These are phyloP conservation scores for Valencia hispanica DNA, from an alignment of 2,797 vertebrate species.

Conservation along the genomic window DNA sequence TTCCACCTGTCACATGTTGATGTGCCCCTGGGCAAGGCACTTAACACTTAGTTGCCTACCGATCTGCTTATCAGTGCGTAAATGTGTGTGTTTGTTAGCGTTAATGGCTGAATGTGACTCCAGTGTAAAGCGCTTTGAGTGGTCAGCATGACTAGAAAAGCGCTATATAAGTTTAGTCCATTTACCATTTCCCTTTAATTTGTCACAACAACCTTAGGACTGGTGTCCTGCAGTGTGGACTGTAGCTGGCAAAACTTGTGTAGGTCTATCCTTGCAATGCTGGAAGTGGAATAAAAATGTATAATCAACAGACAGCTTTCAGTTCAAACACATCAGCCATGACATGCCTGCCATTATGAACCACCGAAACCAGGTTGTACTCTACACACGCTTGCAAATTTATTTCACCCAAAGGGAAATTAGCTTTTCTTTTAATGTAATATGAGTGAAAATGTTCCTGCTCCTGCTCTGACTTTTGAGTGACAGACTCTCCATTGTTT, in stretches of 20 bases:
- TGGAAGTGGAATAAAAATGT: conserved; percentile 6
- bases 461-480: conserved; percentile 12
- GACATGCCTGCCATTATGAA: conserved; percentile 4
- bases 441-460: not conserved
- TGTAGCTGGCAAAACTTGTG: not conserved
- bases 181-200: too few species aligned
- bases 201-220: not conserved
- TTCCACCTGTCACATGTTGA: too few species aligned
- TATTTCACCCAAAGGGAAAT: conserved; percentile 33
- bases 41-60: too few species aligned
- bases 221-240: not conserved
- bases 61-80: too few species aligned
- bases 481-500: conserved; percentile 31
- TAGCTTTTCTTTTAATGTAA: not conserved
- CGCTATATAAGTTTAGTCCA: too few species aligned
- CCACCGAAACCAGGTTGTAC: not conserved
- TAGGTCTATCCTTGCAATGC: not conserved
- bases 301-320: conserved; percentile 11
- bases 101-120: too few species aligned
- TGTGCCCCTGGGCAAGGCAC: too few species aligned
- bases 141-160: too few species aligned
- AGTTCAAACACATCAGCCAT: not conserved
- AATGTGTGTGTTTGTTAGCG: too few species aligned
- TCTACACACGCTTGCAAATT: conserved; percentile 8
- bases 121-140: too few species aligned